Evolutionary conservation across 2,888 invertebrate species (phyloP).

Genomic region (Bellardia bayeri): DNA sequence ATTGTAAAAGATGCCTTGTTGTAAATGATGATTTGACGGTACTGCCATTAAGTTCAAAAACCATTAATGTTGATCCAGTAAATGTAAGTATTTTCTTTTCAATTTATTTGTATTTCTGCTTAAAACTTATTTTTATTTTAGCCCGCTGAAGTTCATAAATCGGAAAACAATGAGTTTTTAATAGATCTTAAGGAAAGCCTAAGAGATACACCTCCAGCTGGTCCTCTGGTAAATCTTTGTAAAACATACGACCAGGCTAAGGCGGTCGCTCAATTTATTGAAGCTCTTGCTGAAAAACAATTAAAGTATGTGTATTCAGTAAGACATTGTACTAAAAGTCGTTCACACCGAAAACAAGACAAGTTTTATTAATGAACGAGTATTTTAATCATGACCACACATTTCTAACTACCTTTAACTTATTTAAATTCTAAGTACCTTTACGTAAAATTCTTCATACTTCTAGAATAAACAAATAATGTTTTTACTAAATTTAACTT

Average conservation of each 20-base stretch:
- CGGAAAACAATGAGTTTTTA: constrained; percentile 87
- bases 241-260: constrained; percentile 97
- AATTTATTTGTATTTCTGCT: constrained; percentile 76
- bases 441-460: no score
- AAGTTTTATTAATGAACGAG: no score
- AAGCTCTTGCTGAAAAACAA: constrained; percentile 96
- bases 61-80: constrained; percentile 91
- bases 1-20: constrained; percentile 95
- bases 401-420: no score
- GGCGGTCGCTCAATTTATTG: constrained; percentile 95
- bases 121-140: constrained; percentile 54
- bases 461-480: no score
- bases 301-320: constrained; percentile 84
- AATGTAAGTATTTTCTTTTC: constrained; percentile 82
- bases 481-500: not conserved
- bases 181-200: constrained; percentile 91
- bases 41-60: constrained; percentile 95
- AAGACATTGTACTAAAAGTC: no score
- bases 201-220: constrained; percentile 96
- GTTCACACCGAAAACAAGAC: no score
- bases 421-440: no score
- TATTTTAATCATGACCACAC: no score
- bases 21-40: constrained; percentile 97
- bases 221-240: constrained; percentile 93
- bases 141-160: constrained; percentile 81